Conservation (phyloP, 2,888 invertebrate genomes). For the Cancer borealis region DNA sequence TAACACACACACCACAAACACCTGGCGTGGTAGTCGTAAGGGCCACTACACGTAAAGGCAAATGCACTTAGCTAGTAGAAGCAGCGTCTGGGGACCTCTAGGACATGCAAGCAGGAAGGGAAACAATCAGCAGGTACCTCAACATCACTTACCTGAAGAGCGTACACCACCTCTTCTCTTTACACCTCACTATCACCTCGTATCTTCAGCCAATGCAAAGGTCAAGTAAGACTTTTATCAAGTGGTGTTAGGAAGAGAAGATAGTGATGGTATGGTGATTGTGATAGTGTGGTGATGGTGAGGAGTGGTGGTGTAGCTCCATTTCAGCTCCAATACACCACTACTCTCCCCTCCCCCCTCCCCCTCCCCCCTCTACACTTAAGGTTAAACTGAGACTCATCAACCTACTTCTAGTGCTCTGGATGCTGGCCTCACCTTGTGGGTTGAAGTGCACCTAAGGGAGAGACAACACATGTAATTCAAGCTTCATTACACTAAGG, state of each 20-base stretch:
- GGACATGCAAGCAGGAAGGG: neutral
- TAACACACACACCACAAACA: neutral
- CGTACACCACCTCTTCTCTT: neutral
- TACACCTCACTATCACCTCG: neutral
- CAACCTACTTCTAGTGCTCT: conserved; percentile 69
- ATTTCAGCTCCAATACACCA: neutral
- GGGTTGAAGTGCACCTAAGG: conserved; percentile 66
- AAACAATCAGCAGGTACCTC: neutral
- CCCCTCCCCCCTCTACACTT: neutral
- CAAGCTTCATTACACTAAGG: conserved; percentile 58
- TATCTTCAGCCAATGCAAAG: neutral
- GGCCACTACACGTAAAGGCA: neutral
- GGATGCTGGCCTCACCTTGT: conserved; percentile 74
- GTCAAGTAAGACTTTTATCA: neutral
- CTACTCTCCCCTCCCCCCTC: neutral
- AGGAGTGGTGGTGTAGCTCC: neutral
- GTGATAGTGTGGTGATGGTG: neutral
- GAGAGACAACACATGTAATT: neutral
- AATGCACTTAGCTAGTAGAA: neutral
- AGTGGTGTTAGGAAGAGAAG: neutral
- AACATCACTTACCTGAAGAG: neutral
- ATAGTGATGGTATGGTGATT: neutral
- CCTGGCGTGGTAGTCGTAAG: neutral
- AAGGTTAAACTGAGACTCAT: conserved; percentile 31
- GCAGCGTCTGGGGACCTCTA: neutral